Base-by-base conservation (phyloP, 2,113 vertebrate genomes). In the Copsychus sechellarum region DNA sequence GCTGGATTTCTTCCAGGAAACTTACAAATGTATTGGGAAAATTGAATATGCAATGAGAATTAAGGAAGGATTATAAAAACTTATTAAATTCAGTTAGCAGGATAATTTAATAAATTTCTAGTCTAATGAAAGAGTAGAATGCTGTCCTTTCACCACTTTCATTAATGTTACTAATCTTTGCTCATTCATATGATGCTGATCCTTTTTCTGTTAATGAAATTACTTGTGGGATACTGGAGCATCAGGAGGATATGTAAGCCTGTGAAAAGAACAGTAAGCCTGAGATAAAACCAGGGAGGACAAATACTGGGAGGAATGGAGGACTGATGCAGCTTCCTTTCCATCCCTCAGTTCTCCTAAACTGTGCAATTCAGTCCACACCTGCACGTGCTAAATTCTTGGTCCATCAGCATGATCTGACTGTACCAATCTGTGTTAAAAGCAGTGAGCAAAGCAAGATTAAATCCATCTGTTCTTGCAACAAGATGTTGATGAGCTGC, bases 101-200 rank as follows among this genome's bases (percentile, higher is more conserved):
- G 38, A 51, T 86, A 85, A 94, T 90, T 80, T 66, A 74, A 91
- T 93, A 71, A 22, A 66, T 67, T 91, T 66, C 21, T 67, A 67
- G 28, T 40, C 25, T 90, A 94, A 90, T 66, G 60, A 83, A 80
- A 82, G 31, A 38, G 17, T 43, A 9, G 38, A 90, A 83, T 62
- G 67, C 22, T 86, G 21, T 79, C n/a, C 58, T 79, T 90, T 82
- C 36, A 51, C 13, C 8, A 18, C 38, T 83, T 92, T 40, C 83
- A 58, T 81, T 90, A 92, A 78, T 1, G 2, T 71, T 34, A 66
- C 22, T 90, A 78, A 86, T 82, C 42, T 77, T 95, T 57, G 54
- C 6, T 94, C 56, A 73, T 94, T 87, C 40, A 26, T 66, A 38
- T 20, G 29, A 47, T 78, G 43, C 26, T 43, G 28, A 42, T 48